Percentiles rank a stretch among this genome's conserved stretches.
phyloP scores from a whole-genome alignment of 2,113 vertebrate genomes.

The Apteryx mantelli region DNA sequence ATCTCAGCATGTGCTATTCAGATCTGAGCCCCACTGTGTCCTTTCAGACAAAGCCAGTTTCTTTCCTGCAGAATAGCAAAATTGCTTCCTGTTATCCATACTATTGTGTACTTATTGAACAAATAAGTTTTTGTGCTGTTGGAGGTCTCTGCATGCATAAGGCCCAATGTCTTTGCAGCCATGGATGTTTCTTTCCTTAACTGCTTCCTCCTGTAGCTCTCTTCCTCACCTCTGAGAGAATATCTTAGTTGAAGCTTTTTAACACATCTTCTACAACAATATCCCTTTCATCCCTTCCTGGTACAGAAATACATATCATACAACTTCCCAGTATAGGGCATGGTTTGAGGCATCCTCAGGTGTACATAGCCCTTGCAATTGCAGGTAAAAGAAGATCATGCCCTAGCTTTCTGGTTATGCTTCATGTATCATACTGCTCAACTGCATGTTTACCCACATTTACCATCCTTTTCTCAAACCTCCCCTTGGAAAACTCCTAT shows the following conservation, averaged over 20 bases:
- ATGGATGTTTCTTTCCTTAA: background rate
- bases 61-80: background rate
- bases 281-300: background rate
- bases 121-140: background rate
- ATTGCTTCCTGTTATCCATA: background rate
- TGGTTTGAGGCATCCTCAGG: background rate
- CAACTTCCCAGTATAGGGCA: background rate
- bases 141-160: background rate
- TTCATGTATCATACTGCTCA: background rate
- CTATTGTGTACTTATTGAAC: background rate
- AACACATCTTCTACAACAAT: background rate
- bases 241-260: background rate
- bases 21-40: background rate
- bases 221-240: background rate
- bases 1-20: background rate
- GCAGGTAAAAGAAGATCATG: background rate
- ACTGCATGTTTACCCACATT: background rate
- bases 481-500: background rate
- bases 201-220: background rate
- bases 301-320: background rate
- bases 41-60: background rate
- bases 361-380: background rate
- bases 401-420: background rate
- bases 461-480: background rate
- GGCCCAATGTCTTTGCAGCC: background rate